Evolutionary conservation across 2,888 invertebrate species (phyloP).

Genomic region (Entomobrya proxima): DNA sequence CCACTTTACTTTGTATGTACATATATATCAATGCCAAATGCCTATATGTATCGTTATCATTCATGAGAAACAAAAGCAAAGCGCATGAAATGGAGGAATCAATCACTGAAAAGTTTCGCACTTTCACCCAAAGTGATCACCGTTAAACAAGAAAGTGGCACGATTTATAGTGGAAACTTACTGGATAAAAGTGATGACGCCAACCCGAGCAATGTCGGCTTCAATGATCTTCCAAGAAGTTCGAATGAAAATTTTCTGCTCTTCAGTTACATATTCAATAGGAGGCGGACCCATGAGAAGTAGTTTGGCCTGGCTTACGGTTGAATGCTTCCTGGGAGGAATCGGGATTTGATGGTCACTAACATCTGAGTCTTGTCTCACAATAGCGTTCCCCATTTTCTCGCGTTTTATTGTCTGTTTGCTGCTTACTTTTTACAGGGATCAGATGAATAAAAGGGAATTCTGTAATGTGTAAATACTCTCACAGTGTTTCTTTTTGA

Average conservation of each 20-base stretch:
- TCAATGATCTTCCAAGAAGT: slow-evolving; percentile 78
- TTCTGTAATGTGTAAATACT: not conserved
- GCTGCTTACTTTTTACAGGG: not conserved
- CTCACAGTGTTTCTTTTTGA: too few species aligned
- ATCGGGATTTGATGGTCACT: slow-evolving; percentile 65
- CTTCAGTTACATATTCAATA: slow-evolving; percentile 71
- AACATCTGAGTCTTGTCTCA: slow-evolving; percentile 69
- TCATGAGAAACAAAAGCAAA: not conserved
- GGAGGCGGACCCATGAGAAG: slow-evolving; percentile 72
- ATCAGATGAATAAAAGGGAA: not conserved
- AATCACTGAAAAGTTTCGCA: not conserved
- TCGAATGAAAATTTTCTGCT: slow-evolving; percentile 77
- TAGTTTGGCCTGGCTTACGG: slow-evolving; percentile 73
- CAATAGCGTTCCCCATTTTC: slow-evolving; percentile 72
- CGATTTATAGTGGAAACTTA: slow-evolving; percentile 71
- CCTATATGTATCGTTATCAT: not conserved
- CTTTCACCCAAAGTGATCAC: not conserved
- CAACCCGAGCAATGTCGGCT: slow-evolving; percentile 78
- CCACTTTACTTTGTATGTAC: too few species aligned
- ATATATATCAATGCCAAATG: too few species aligned
- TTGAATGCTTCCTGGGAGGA: slow-evolving; percentile 73
- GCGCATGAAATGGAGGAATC: not conserved
- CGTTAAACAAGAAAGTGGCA: not conserved
- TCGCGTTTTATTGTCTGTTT: slow-evolving; percentile 21
- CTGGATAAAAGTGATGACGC: slow-evolving; percentile 79